These are phyloP conservation scores for Chironomus riparius DNA, from an alignment of 2,888 invertebrate species.

Conservation along the genomic window DNA sequence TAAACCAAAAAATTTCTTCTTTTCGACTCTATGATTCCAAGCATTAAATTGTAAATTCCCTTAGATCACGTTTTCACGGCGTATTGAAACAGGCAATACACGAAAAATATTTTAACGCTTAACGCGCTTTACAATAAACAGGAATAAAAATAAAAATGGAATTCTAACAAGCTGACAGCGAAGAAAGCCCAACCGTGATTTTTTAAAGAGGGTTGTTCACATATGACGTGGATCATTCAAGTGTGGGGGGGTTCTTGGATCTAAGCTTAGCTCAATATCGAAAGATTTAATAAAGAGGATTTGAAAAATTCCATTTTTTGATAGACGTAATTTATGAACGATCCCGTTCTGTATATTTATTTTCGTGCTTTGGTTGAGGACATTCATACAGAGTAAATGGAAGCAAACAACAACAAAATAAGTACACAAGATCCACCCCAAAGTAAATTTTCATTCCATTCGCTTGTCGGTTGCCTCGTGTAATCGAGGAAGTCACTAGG, in stretches of 20 bases:
- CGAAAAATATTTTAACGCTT: slow-evolving; percentile 14
- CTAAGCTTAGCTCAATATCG: no score
- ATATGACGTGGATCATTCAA: no score
- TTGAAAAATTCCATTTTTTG: no score
- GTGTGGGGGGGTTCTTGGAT: no score
- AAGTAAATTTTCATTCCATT: no score
- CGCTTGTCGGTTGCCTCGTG: background rate
- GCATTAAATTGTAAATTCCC: background rate
- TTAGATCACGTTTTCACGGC: slow-evolving; percentile 12
- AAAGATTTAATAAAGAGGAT: no score
- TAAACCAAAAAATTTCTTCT: background rate
- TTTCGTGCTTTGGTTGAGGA: background rate
- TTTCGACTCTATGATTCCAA: no score
- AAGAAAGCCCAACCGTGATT: no score
- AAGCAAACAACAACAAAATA: no score
- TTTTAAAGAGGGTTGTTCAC: no score
- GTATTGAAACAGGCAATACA: background rate
- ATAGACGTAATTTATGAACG: no score
- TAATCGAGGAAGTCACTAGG: background rate
- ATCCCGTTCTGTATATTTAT: background rate
- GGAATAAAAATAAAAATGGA: background rate
- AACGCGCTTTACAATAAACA: background rate
- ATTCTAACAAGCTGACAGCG: background rate
- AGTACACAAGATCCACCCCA: no score
- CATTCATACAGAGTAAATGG: background rate